Evolutionary conservation across 2,888 invertebrate species (phyloP), one percentile per base, ranked within the genome.

Genomic region (Cerastis leucographa): DNA sequence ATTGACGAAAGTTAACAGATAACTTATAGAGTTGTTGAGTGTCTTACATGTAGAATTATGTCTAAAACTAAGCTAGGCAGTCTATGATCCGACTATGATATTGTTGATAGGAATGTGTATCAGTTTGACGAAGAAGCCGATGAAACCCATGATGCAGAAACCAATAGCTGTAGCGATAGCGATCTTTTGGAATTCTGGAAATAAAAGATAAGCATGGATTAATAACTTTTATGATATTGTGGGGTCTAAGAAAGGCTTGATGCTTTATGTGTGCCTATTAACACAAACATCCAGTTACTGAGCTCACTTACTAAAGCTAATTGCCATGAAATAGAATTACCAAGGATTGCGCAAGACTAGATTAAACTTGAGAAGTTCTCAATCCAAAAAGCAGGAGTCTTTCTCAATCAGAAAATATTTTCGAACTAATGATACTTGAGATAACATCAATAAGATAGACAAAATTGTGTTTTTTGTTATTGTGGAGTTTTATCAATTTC

Each of bases 91-190:
- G 93, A 99, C 99, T 95, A 99, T 99, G 93, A 99, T 99, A 95
- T 99, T 99, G 96, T 99, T 99, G 96, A 99, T 99, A 87, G 99
- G 99, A 95, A 99, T 99, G 96, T 99, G 99, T 96, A 99, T 99
- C 89, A 99, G 97, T 97, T 99, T 99, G 56, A 99, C 99, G 91
- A 99, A 99, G 97, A 99, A 99, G 90, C 99, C 99, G 94, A 99
- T 99, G 97, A 99, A 99, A 76, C 99, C 99, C 99, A 99, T 99
- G 95, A 99, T 99, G 95, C 99, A 99, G 97, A 99, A 99, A 77
- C 99, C 99, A 92, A 99, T 99, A 8, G 99, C 99, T 80, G 99
- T 99, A 76, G 99, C 99, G 89, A 99, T 98, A 44, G 99, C 99
- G 92, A 99, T 99, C 97, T 99, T 99, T 95, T 99, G 99, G 96